Percentiles rank a stretch among this genome's conserved stretches.
Evolutionary conservation across 2,113 vertebrate species (phyloP).

Genomic region (Parus major): DNA sequence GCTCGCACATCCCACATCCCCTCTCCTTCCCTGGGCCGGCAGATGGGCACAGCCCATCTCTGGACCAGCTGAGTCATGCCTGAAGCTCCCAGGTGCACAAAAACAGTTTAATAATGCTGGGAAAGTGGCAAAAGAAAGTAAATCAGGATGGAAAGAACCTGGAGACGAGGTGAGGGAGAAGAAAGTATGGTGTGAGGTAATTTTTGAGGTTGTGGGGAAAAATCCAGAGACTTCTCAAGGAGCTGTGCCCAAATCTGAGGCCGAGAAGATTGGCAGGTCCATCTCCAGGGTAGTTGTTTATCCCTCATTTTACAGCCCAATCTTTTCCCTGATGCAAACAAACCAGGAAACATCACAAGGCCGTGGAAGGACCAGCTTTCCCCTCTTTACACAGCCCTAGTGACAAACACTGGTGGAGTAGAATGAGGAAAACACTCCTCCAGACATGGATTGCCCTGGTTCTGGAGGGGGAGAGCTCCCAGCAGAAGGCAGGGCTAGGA

Average conservation of each 20-base stretch:
- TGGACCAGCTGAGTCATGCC: background rate
- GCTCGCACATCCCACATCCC: background rate
- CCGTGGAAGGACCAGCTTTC: background rate
- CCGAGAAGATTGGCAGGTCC: background rate
- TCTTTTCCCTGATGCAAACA: background rate
- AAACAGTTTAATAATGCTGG: background rate
- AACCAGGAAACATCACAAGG: background rate
- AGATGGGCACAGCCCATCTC: background rate
- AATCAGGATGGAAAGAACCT: background rate
- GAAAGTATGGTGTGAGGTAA: background rate
- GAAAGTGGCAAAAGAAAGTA: background rate
- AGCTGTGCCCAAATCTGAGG: background rate
- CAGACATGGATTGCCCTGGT: background rate
- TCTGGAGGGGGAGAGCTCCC: background rate
- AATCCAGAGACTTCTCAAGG: background rate
- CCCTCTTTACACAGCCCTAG: background rate
- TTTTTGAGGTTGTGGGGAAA: background rate
- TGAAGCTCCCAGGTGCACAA: background rate
- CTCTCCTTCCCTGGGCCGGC: background rate
- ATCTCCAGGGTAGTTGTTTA: background rate
- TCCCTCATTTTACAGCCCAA: background rate
- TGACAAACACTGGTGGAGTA: background rate
- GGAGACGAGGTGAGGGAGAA: background rate
- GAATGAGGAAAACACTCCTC: background rate
- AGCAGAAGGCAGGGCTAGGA: background rate